Evolutionary conservation across 2,113 vertebrate genomes (phyloP), one percentile per base, ranked within the genome.

Genomic region (Accipiter virgatus): DNA sequence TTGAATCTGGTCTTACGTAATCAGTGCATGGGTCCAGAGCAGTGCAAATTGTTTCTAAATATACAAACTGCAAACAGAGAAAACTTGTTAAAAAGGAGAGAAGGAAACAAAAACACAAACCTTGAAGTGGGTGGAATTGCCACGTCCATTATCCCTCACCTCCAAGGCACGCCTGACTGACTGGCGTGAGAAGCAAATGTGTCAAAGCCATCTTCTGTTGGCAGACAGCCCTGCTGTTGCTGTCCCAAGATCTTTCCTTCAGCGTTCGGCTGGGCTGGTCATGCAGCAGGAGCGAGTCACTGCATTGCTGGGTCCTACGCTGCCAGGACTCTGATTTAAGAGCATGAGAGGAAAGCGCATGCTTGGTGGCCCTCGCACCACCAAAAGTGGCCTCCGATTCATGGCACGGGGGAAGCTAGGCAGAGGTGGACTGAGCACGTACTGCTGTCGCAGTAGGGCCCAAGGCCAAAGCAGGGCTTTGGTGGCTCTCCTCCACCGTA

Each of bases 401-500:
- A 5, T 0, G 2, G 27, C 3, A 0, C 0, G 1, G 65, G 68
- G 52, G 23, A 48, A 31, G 36, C 45, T 20, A 23, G 66, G 74
- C 32, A 19, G 29, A 40, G 50, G 36, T 31, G 42, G 40, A 11
- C 55, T 31, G 17, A 31, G 70, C 45, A 6, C 1, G 0, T 16
- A 0, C 53, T 47, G 48, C 13, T 6, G 13, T n/a, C 1, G 0
- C 0, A 0, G 11, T 1, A 11, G 29, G 22, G 47, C 13, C 17
- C 10, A 21, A n/a, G 52, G 31, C 52, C 48, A 29, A 23, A 9
- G 0, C 17, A 1, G 1, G 66, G 27, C 27, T 93, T 34, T 75
- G 25, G 45, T 56, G 80, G 31, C 55, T 86, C 31, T 72, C 11
- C 26, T 59, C 42, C 21, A 78, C 75, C 5, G 6, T n/a, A 11